phyloP scores from a whole-genome alignment of 1,140 invertebrate species.

The Heterodera carotae region DNA sequence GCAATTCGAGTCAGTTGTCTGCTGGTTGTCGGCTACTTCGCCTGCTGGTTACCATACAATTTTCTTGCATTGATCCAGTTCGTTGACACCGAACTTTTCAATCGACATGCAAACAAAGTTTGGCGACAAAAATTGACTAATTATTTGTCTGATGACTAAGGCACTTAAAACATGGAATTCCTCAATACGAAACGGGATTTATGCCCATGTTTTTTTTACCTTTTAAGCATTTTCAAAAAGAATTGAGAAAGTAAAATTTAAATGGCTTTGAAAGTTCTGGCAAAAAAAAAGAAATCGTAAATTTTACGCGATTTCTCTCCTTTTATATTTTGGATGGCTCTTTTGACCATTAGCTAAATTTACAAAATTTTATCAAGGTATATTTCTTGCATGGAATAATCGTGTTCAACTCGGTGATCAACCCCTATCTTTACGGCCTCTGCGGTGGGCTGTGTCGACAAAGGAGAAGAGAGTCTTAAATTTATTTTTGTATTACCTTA shows the following conservation, averaged over 20 bases:
- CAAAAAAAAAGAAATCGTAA: not conserved
- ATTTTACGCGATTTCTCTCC: no score
- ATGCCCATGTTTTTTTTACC: no score
- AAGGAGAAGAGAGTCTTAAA: slow-evolving; percentile 16
- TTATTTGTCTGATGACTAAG: no score
- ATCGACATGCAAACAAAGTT: slow-evolving; percentile 58
- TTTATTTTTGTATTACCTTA: no score
- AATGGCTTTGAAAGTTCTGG: slow-evolving; percentile 1
- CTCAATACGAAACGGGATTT: no score
- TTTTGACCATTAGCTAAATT: no score
- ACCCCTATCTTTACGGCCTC: slow-evolving; percentile 63
- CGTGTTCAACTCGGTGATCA: slow-evolving; percentile 63
- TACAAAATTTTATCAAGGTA: slow-evolving; percentile 36
- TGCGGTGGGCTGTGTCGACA: slow-evolving; percentile 54
- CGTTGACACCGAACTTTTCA: slow-evolving; percentile 59
- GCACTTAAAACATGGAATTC: no score
- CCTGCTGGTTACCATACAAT: slow-evolving; percentile 65
- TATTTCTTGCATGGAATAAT: slow-evolving; percentile 63
- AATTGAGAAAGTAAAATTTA: no score
- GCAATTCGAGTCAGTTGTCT: slow-evolving; percentile 62
- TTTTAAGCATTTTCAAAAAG: no score
- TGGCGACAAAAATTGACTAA: no score
- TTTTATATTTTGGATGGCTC: no score
- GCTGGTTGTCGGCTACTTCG: slow-evolving; percentile 58
- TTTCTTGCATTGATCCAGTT: slow-evolving; percentile 59